Evolutionary conservation across 1,140 invertebrate species (phyloP).

Genomic region (Hetaerina americana): DNA sequence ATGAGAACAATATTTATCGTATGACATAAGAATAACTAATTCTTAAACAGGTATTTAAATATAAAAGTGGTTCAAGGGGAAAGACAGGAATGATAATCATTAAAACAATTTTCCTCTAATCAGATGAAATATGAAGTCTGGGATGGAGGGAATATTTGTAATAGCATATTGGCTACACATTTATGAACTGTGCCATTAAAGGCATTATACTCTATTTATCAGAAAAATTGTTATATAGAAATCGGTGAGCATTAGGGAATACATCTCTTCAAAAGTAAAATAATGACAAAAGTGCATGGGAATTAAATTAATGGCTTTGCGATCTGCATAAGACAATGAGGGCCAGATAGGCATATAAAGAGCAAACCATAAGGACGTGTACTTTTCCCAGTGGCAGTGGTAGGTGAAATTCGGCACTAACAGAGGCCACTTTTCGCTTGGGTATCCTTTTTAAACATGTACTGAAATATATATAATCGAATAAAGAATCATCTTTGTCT

Average conservation of each 20-base stretch:
- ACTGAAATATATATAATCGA: not conserved
- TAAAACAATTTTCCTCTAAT: no score
- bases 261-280: not conserved
- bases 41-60: no score
- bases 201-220: no score
- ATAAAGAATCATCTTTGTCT: not conserved
- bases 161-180: not conserved
- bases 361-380: not conserved
- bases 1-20: no score
- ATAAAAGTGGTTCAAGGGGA: no score
- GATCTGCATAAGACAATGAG: not conserved
- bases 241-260: not conserved
- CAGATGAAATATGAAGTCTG: not conserved
- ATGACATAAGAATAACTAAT: not conserved
- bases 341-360: not conserved
- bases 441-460: not conserved
- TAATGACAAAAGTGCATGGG: not conserved
- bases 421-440: not conserved
- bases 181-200: no score
- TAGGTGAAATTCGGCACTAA: not conserved
- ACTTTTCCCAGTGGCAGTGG: not conserved
- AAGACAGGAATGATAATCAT: not conserved
- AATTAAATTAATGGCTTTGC: not conserved
- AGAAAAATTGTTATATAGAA: not conserved
- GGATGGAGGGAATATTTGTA: not conserved